phyloP scores from a whole-genome alignment of 2,113 vertebrate genomes.

The Pachyramphus minor region DNA sequence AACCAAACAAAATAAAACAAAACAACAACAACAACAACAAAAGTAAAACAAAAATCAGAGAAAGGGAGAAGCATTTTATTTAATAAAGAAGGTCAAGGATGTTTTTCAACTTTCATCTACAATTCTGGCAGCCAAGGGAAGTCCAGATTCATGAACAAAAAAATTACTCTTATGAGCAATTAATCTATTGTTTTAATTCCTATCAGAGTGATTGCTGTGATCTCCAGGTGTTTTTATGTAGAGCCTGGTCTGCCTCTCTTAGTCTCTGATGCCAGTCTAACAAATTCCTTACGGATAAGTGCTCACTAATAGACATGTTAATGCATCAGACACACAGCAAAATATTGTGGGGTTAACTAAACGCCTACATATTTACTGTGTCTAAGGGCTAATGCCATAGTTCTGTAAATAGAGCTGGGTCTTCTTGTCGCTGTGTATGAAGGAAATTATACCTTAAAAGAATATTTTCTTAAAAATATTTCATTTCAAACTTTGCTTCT shows the following conservation, averaged over 20 bases:
- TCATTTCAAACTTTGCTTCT: neutral
- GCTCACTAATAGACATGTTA: neutral
- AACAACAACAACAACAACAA: neutral
- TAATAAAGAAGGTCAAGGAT: constrained; percentile 47
- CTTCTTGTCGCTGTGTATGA: neutral
- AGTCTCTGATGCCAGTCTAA: constrained; percentile 11
- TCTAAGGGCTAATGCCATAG: neutral
- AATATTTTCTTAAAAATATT: neutral
- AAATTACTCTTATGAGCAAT: constrained; percentile 37
- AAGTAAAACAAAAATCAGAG: neutral
- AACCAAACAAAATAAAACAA: neutral
- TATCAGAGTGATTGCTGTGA: constrained; percentile 22
- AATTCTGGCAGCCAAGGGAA: constrained; percentile 33
- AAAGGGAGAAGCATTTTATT: constrained; percentile 24
- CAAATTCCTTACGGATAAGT: constrained; percentile 28
- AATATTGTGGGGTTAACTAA: constrained; percentile 2
- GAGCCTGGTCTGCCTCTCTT: neutral
- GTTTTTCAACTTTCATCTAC: constrained; percentile 29
- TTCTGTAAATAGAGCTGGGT: neutral
- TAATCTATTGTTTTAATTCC: constrained; percentile 46
- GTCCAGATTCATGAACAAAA: constrained; percentile 16
- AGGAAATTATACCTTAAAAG: neutral
- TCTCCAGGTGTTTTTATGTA: neutral
- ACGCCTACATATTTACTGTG: neutral
- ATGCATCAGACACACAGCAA: neutral